Conservation (phyloP, 1,140 invertebrate genomes). For the Calephelis nemesis region DNA sequence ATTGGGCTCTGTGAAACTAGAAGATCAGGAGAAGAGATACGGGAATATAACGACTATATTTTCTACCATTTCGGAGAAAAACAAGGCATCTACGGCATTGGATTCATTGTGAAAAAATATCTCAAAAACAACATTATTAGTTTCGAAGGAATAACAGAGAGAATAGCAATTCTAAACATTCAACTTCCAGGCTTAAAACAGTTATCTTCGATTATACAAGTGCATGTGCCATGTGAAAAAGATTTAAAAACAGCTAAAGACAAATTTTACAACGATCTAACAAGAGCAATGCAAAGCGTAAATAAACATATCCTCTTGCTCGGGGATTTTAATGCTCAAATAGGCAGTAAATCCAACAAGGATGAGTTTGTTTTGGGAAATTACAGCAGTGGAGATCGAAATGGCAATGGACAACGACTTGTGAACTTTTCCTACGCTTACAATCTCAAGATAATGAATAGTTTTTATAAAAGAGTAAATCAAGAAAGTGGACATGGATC, state of each 20-base stretch:
- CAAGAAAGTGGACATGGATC: too few relatives aligned
- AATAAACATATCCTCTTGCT: slow-evolving; percentile 2
- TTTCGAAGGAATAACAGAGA: slow-evolving; percentile 27
- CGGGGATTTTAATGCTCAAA: too few relatives aligned
- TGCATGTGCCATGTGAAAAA: slow-evolving; percentile 30
- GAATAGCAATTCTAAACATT: slow-evolving; percentile 28
- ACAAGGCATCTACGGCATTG: slow-evolving; percentile 28
- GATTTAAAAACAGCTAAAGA: slow-evolving; percentile 12
- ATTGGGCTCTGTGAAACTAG: slow-evolving; percentile 25
- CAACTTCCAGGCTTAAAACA: slow-evolving; percentile 18
- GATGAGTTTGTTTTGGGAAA: too few relatives aligned
- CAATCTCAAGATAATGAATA: neutral
- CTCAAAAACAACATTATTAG: slow-evolving; percentile 23
- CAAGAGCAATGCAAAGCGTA: neutral
- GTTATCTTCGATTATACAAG: slow-evolving; percentile 25
- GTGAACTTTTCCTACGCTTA: slow-evolving; percentile 17
- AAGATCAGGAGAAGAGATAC: slow-evolving; percentile 25
- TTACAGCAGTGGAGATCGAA: too few relatives aligned
- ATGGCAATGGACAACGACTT: neutral
- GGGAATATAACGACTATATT: slow-evolving; percentile 23
- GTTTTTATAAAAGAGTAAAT: too few relatives aligned
- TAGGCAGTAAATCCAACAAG: too few relatives aligned
- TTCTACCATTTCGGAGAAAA: slow-evolving; percentile 27
- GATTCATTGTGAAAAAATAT: slow-evolving; percentile 32
- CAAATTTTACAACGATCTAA: slow-evolving; percentile 29